Conservation (phyloP, 2,113 vertebrate genomes). For the Pithys albifrons region DNA sequence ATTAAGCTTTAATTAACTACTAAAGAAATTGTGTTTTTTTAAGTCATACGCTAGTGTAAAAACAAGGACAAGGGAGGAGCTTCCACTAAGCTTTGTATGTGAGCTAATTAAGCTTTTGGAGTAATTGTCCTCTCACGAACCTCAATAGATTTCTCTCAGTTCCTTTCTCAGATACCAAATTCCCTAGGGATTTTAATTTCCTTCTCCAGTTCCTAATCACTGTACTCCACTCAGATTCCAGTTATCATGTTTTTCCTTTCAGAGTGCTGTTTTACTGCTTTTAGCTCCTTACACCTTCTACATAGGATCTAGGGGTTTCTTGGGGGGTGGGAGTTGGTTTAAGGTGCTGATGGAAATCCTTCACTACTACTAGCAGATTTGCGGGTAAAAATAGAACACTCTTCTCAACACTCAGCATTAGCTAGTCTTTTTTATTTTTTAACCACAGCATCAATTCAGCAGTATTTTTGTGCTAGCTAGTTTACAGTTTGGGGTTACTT, state of each 20-base stretch:
- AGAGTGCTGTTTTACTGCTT: neutral
- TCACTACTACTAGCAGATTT: slow-evolving; percentile 7
- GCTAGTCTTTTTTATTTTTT: neutral
- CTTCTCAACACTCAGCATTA: neutral
- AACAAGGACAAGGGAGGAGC: neutral
- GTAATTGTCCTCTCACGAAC: slow-evolving; percentile 31
- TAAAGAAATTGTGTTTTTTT: neutral
- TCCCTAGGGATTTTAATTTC: slow-evolving; percentile 51
- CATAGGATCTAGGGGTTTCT: neutral
- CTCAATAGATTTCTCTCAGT: slow-evolving; percentile 12
- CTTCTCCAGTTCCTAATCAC: slow-evolving; percentile 58
- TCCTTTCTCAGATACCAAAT: slow-evolving; percentile 12
- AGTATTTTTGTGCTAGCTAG: slow-evolving; percentile 5
- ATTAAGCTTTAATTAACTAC: neutral
- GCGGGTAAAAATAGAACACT: slow-evolving; percentile 22
- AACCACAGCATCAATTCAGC: neutral
- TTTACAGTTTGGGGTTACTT: slow-evolving; percentile 44
- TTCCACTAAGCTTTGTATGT: neutral
- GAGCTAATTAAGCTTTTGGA: slow-evolving; percentile 46
- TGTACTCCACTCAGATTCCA: neutral
- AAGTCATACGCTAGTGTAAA: neutral
- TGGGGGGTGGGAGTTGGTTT: neutral
- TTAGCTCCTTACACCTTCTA: neutral
- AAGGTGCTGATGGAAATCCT: neutral
- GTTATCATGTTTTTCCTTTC: slow-evolving; percentile 27